phyloP scores from a whole-genome alignment of 2,797 vertebrate genomes.

The Spatula versicolor region DNA sequence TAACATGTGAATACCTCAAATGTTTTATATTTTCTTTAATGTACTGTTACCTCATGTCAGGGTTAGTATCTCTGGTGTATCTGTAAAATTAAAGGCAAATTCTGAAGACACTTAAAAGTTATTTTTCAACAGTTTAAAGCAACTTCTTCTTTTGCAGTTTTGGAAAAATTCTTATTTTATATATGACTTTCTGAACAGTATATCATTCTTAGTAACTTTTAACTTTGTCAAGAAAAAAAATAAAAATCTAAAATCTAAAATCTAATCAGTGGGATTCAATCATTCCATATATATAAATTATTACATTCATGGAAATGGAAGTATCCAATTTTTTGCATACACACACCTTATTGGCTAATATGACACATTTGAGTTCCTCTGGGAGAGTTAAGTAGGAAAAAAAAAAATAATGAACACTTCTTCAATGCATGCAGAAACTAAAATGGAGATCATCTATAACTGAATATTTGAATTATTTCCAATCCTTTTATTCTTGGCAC shows the following conservation, averaged over 20 bases:
- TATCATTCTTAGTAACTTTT: neutral
- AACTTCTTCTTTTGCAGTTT: neutral
- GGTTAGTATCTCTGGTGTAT: neutral
- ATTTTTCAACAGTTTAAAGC: neutral
- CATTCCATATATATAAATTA: slow-evolving; percentile 5
- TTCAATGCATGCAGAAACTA: slow-evolving; percentile 5
- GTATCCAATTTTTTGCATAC: neutral
- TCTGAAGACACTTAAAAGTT: neutral
- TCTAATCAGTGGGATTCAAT: neutral
- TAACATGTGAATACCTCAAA: neutral
- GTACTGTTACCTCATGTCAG: neutral
- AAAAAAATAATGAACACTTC: neutral
- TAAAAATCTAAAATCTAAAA: neutral
- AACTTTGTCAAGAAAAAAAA: neutral
- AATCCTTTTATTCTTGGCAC: slow-evolving; percentile 16
- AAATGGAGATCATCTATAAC: slow-evolving; percentile 28
- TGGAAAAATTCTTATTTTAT: neutral
- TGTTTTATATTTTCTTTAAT: neutral
- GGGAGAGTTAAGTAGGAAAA: neutral
- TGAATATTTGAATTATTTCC: slow-evolving; percentile 43
- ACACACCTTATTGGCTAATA: neutral
- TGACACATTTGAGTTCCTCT: neutral
- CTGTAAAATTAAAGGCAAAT: neutral
- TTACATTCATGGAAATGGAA: slow-evolving; percentile 1
- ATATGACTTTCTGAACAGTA: neutral